phyloP scores from a whole-genome alignment of 2,797 vertebrate species.

The Semaprochilodus insignis region DNA sequence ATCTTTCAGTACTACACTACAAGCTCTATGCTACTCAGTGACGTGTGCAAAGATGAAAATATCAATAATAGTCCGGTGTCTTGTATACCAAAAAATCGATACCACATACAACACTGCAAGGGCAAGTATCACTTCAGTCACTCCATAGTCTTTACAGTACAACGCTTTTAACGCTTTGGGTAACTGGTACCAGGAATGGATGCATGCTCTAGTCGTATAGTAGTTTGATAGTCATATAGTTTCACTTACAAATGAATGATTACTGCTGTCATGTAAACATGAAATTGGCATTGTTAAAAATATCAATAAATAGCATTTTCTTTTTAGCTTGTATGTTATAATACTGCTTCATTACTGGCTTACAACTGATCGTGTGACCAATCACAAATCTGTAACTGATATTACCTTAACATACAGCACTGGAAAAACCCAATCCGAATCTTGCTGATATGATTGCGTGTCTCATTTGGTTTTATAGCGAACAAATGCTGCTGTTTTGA shows the following conservation, averaged over 20 bases:
- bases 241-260: slow-evolving; percentile 4
- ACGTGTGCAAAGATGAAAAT: background rate
- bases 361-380: background rate
- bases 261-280: slow-evolving; percentile 6
- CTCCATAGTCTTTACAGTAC: slow-evolving; percentile 11
- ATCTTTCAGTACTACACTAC: background rate
- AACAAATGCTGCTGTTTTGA: slow-evolving; percentile 8
- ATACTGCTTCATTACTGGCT: background rate
- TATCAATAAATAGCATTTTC: background rate
- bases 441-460: background rate
- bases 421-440: background rate
- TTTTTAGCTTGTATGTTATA: background rate
- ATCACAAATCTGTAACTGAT: background rate
- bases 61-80: background rate
- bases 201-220: slow-evolving; percentile 14
- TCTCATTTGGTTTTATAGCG: background rate
- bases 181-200: background rate
- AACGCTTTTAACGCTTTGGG: background rate
- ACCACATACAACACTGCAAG: slow-evolving; percentile 17
- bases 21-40: background rate
- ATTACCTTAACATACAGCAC: background rate
- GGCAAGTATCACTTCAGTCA: slow-evolving; percentile 7
- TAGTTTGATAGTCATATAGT: background rate
- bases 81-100: slow-evolving; percentile 1
- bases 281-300: background rate